These are phyloP conservation scores for Corythornis vintsioides DNA, from an alignment of 2,113 vertebrate genomes.

Conservation along the genomic window DNA sequence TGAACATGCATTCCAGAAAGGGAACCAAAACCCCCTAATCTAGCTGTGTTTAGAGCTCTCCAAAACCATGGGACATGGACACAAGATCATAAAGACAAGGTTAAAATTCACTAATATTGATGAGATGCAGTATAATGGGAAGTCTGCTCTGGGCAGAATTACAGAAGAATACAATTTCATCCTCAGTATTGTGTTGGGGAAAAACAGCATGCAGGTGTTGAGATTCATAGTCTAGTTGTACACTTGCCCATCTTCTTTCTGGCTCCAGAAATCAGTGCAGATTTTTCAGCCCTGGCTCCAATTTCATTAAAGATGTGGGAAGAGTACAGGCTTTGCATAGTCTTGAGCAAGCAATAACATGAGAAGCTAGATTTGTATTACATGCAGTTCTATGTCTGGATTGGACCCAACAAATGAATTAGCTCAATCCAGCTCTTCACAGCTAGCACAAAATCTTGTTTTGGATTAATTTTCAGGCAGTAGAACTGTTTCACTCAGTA, in stretches of 20 bases:
- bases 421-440: background rate
- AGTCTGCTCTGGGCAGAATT: background rate
- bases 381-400: background rate
- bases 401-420: background rate
- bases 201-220: background rate
- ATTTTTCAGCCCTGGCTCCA: background rate
- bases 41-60: background rate
- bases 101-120: background rate
- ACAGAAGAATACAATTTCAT: background rate
- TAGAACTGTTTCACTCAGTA: slow-evolving; percentile 25
- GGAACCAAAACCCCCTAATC: background rate
- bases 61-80: background rate
- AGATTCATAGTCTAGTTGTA: background rate
- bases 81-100: background rate
- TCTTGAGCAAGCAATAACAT: background rate
- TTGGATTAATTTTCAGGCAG: slow-evolving; percentile 49
- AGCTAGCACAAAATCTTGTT: background rate
- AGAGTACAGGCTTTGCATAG: background rate
- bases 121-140: background rate
- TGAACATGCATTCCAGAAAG: background rate
- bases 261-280: background rate
- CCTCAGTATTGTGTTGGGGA: background rate
- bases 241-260: background rate
- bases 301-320: background rate
- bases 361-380: background rate